These are phyloP conservation scores for Prunella himalayana DNA, from an alignment of 2,113 vertebrate species.

Conservation along the genomic window DNA sequence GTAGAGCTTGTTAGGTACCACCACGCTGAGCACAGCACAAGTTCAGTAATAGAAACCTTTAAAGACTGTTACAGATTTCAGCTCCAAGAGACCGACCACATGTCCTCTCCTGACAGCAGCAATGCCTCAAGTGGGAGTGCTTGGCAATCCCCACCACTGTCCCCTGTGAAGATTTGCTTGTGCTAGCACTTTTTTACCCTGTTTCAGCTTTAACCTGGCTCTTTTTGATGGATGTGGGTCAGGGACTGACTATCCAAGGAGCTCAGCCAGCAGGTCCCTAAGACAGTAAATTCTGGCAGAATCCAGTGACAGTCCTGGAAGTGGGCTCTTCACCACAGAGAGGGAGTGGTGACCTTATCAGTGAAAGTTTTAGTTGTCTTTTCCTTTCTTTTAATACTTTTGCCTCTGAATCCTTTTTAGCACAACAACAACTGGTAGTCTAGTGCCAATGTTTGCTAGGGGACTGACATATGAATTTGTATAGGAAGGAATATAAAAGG, in stretches of 20 bases:
- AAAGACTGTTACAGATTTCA: not conserved
- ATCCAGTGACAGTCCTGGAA: not conserved
- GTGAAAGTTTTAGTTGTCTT: not conserved
- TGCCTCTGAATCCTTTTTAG: not conserved
- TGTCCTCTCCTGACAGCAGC: not conserved
- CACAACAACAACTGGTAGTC: not conserved
- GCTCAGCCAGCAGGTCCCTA: not conserved
- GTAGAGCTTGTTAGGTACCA: not conserved
- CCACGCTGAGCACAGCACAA: not conserved
- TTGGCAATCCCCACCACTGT: not conserved
- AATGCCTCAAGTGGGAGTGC: not conserved
- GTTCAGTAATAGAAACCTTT: not conserved
- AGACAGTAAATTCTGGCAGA: not conserved
- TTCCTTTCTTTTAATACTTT: not conserved
- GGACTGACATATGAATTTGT: not conserved
- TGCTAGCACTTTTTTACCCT: not conserved
- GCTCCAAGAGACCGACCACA: accelerated
- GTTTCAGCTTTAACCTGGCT: not conserved
- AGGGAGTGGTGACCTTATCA: not conserved
- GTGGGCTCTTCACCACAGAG: not conserved
- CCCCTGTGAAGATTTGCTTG: not conserved
- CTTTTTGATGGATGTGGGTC: not conserved
- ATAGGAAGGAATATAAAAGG: not conserved
- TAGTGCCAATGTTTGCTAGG: not conserved
- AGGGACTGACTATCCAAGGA: not conserved